phyloP scores from a whole-genome alignment of 2,797 vertebrate genomes.

The Antrozous pallidus region DNA sequence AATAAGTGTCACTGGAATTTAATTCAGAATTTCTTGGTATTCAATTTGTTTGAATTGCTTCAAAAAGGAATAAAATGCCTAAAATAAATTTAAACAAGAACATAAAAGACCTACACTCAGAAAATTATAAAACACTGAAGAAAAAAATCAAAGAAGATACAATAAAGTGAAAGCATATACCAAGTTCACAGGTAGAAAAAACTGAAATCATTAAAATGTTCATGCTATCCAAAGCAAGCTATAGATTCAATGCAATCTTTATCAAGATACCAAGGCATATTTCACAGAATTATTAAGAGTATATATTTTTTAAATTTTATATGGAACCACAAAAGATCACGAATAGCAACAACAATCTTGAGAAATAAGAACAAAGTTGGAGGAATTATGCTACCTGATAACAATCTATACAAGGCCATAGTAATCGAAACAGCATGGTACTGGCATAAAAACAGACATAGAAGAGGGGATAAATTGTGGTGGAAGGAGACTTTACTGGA shows the following conservation, averaged over 20 bases:
- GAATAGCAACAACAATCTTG: neutral
- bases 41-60: neutral
- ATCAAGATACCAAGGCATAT: neutral
- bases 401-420: neutral
- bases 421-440: neutral
- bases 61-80: neutral
- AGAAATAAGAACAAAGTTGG: neutral
- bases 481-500: too few species aligned
- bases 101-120: neutral
- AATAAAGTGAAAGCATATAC: neutral
- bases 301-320: neutral
- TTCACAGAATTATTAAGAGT: neutral
- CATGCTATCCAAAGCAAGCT: neutral
- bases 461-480: neutral
- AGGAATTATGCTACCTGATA: neutral
- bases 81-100: neutral
- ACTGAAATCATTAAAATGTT: neutral
- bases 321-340: neutral
- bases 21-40: neutral
- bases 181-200: neutral
- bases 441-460: neutral
- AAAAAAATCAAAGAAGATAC: neutral
- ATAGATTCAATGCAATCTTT: neutral
- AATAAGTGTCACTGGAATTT: neutral
- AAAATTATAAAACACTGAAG: neutral